A percentile compares a stretch with the other conserved stretches of the same genome.
phyloP scores from a whole-genome alignment of 2,797 vertebrate species.

The Austrolebias charrua region DNA sequence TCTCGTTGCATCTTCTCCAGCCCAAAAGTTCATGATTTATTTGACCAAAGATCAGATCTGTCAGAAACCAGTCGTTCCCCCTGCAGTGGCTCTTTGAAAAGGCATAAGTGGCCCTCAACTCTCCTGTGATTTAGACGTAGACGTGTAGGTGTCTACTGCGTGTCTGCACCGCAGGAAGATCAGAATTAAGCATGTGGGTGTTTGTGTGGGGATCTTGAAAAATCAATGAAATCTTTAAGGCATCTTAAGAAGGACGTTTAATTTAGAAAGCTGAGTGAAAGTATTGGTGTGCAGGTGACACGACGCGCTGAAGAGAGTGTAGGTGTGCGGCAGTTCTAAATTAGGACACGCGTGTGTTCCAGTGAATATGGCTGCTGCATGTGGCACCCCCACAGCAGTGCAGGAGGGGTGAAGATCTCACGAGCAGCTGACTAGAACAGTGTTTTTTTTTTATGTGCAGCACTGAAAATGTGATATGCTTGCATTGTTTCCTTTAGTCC shows the following conservation, averaged over 20 bases:
- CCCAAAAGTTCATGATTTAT: constrained; percentile 61
- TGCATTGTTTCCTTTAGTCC: constrained; percentile 7
- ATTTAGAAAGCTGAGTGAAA: constrained; percentile 24
- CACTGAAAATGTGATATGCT: constrained; percentile 7
- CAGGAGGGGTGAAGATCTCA: constrained; percentile 37
- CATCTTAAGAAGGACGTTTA: constrained; percentile 17
- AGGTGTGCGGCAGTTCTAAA: constrained; percentile 39
- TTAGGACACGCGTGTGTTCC: constrained; percentile 23
- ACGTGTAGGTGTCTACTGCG: constrained; percentile 23
- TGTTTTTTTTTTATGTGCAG: constrained; percentile 23
- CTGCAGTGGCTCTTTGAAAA: constrained; percentile 22
- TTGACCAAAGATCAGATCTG: constrained; percentile 44
- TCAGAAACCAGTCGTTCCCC: constrained; percentile 34
- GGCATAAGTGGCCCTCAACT: constrained; percentile 35
- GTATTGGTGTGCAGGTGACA: constrained; percentile 21
- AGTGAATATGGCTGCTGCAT: constrained; percentile 34
- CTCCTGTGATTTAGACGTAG: constrained; percentile 19
- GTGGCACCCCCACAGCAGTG: constrained; percentile 42
- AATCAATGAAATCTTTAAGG: constrained; percentile 19
- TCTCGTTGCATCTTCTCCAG: constrained; percentile 38
- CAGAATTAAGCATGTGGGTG: constrained; percentile 24
- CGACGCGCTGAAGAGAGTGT: constrained; percentile 21
- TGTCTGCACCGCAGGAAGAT: constrained; percentile 10
- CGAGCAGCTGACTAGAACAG: constrained; percentile 33
- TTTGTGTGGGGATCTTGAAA: constrained; percentile 20